Evolutionary conservation across 2,113 vertebrate species (phyloP).

Genomic region (Leptosomus discolor): DNA sequence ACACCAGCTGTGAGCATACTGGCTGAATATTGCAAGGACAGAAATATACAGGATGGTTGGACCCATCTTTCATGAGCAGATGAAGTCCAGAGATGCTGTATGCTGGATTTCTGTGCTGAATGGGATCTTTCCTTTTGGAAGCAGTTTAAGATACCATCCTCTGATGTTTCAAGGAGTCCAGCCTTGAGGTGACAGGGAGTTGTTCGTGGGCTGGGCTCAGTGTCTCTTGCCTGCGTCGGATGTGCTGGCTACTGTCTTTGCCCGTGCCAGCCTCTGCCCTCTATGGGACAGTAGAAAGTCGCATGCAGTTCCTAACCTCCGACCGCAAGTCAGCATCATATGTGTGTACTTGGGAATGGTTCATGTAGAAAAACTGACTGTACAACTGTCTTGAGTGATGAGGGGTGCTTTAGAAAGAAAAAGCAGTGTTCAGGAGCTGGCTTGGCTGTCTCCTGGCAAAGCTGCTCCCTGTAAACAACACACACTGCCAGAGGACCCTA

Average conservation of each 20-base stretch:
- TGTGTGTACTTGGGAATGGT: neutral
- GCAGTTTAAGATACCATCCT: neutral
- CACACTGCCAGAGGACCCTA: fast-evolving
- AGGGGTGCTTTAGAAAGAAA: neutral
- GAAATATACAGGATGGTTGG: neutral
- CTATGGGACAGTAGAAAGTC: fast-evolving
- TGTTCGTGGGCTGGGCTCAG: fast-evolving
- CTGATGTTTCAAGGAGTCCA: neutral
- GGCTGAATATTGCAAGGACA: neutral
- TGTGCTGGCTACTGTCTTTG: neutral
- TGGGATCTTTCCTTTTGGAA: neutral
- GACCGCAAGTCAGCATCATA: neutral
- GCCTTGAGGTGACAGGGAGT: neutral
- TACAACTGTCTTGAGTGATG: neutral
- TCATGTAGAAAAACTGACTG: neutral
- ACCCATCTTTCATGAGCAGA: fast-evolving
- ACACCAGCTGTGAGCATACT: neutral
- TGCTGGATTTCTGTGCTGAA: neutral
- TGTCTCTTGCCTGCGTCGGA: neutral
- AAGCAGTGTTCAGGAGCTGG: neutral
- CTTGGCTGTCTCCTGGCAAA: neutral
- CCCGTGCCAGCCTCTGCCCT: neutral
- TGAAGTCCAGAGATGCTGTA: neutral
- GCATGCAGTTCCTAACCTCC: neutral
- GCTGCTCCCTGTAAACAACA: neutral